Base-by-base conservation (phyloP, 1,140 invertebrate genomes). In the Zophobas atratus region DNA sequence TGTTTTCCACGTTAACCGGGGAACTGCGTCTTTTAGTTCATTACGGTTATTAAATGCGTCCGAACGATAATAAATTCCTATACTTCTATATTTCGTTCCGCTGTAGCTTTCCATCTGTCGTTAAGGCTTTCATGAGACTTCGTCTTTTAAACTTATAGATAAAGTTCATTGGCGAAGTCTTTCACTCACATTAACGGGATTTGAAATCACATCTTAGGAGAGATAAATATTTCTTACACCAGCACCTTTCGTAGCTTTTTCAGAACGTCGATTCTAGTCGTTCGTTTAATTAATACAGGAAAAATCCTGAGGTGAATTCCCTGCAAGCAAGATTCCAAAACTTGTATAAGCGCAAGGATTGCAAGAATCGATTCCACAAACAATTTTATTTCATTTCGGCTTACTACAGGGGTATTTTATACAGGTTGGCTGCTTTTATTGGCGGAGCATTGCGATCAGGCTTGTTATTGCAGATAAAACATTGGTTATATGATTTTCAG, bases 51-150 rank as follows among this genome's bases (percentile, higher is more conserved):
- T 83, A 84, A 85, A 84, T 83, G 81, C 82, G 56, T 74, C 60
- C 4, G 49, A 84, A 85, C 84, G 83, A 84, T 82, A 82, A 85
- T 84, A 84, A 84, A 85, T 84, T 82, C 83, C 81, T 80, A 51
- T 81, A 80, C 80, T 84, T 81, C 79, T 83, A 75, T 82, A 81
- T 82, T 78, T 82, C 76, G 78, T 72, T 78, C 75, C 75, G 77
- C 77, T 80, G 67, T 81, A 79, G 78, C 81, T 81, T 81, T 79
- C 77, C 80, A 43, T 6, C 34, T 60, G 41, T 33, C 57, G 38
- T 67, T 39, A 32, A 39, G 48, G 8, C 34, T 60, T 43, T 35
- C 74, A 71, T 71, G 8, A 51, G 39, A 48, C 33, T 56, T 8
- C 56, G 43, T 51, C 41, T 41, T 63, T 39, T 20, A 57, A 51